Conservation (phyloP, 1,140 invertebrate genomes). For the Drosophila arawakana region DNA sequence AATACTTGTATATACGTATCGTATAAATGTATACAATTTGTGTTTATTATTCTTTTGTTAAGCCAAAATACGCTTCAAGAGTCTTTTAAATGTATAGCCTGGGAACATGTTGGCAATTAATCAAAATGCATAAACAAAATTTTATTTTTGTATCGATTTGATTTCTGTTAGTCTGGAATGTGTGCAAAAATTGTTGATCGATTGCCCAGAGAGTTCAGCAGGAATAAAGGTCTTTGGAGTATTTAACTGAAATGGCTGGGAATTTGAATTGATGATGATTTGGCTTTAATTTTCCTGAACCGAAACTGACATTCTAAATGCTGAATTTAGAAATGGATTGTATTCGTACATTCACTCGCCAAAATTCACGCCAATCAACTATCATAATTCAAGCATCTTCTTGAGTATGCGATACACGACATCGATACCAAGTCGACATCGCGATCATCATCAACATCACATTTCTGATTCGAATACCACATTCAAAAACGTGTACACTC, state of each 20-base stretch:
- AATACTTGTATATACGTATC: background rate
- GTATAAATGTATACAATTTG: constrained; percentile 36
- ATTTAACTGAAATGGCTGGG: constrained; percentile 1
- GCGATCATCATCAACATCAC: constrained; percentile 32
- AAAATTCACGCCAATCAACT: constrained; percentile 66
- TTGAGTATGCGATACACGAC: constrained; percentile 37
- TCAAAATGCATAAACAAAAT: constrained; percentile 67
- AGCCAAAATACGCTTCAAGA: constrained; percentile 44
- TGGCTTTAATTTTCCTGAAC: background rate
- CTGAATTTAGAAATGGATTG: constrained; percentile 22
- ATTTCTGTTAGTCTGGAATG: constrained; percentile 50
- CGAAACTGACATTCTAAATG: constrained; percentile 26
- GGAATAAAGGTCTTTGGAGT: constrained; percentile 17
- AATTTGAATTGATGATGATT: constrained; percentile 3
- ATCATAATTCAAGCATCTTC: constrained; percentile 74
- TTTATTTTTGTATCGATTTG: constrained; percentile 44
- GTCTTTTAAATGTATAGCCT: constrained; percentile 55
- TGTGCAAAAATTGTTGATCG: constrained; percentile 45
- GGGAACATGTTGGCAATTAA: constrained; percentile 76
- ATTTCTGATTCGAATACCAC: constrained; percentile 32
- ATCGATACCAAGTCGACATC: constrained; percentile 34
- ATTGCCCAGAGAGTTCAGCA: background rate
- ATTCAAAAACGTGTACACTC: constrained; percentile 46
- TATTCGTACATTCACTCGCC: constrained; percentile 32
- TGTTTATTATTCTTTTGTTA: constrained; percentile 74